Percentiles rank a stretch among this genome's conserved stretches.
Evolutionary conservation across 1,140 invertebrate species (phyloP).

Genomic region (Kradibia gibbosae): DNA sequence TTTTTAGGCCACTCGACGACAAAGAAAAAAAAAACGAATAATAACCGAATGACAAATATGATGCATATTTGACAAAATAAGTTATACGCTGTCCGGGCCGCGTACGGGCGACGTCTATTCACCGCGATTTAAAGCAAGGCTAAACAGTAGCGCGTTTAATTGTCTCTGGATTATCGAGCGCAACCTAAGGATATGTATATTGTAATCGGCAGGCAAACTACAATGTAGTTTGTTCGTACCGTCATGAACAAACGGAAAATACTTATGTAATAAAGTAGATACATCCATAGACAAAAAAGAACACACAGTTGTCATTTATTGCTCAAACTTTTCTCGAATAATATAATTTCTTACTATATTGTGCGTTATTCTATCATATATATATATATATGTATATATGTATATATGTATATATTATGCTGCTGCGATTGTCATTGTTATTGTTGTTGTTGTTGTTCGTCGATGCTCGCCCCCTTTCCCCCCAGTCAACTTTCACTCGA

Average conservation of each 20-base stretch:
- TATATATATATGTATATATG: too few species aligned
- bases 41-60: neutral
- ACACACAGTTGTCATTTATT: constrained; percentile 18
- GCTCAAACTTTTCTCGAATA: neutral
- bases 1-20: constrained; percentile 63
- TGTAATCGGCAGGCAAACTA: constrained; percentile 71
- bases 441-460: neutral
- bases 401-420: constrained; percentile 8
- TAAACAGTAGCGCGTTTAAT: constrained; percentile 62
- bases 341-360: too few species aligned
- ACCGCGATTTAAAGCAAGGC: constrained; percentile 59
- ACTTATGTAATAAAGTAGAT: constrained; percentile 74
- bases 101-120: constrained; percentile 44
- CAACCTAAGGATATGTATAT: constrained; percentile 67
- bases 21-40: constrained; percentile 3
- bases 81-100: neutral
- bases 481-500: neutral
- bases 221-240: constrained; percentile 72
- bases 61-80: too few species aligned
- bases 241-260: constrained; percentile 69
- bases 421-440: neutral
- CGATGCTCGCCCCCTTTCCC: neutral
- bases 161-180: constrained; percentile 67
- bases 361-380: too few species aligned
- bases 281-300: constrained; percentile 67